Base-by-base conservation (phyloP, 2,888 invertebrate genomes). In the Erebia aethiops region DNA sequence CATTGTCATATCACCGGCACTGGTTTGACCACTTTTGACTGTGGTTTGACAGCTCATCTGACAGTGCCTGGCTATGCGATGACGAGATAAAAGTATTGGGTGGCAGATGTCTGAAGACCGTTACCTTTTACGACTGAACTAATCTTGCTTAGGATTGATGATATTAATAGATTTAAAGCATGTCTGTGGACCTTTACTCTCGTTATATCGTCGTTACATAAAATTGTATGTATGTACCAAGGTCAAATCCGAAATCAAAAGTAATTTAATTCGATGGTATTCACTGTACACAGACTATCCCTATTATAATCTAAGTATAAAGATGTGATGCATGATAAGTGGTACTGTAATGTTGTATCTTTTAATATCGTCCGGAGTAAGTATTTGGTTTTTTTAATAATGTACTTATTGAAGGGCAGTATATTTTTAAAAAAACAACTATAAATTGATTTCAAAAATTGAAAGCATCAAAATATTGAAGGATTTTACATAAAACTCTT, bases 1-100 rank as follows among this genome's bases (percentile, higher is more conserved):
- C 84, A 83, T 79, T 83, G 83, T 79, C 81, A 78, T 75, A 77
- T 80, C 79, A 77, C 71, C 76, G 73, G 74, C 70, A 57, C 26
- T 76, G 72, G 73, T 71, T 70, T 77, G 79, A 81, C 79, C 2
- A 49, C 62, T 62, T 62, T 11, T 21, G 49, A 56, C 67, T 56
- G 71, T 62, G 71, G 73, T 70, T 70, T 77, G 79, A 81, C 79
- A 80, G 78, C 78, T 73, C 66, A 78, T 80, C 79, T 82, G 86
- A 86, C 83, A 82, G 81, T 79, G 81, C 81, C 75, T 81, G 80
- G 79, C 79, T 78, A 78, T 83, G 80, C 82, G 86, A 88, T 85
- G 80, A 77, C 76, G 76, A 86, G 90, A 89, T 90, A 86, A 80
- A 82, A 80, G 77, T 77, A 76, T 78, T 79, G 74, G 73, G 16